These are phyloP conservation scores for Bufo bufo DNA, from an alignment of 2,113 vertebrate genomes.

Conservation along the genomic window DNA sequence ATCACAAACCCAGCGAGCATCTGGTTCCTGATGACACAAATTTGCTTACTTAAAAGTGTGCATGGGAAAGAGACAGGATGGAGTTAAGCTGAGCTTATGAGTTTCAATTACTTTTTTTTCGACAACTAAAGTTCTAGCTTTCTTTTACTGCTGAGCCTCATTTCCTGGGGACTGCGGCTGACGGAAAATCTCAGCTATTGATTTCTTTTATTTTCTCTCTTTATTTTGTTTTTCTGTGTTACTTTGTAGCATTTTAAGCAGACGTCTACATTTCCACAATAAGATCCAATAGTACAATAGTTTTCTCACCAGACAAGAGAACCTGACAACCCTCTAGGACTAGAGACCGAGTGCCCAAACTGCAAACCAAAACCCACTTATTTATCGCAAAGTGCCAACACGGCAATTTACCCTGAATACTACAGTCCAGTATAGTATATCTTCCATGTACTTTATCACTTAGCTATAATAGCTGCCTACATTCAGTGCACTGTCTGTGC, in stretches of 20 bases:
- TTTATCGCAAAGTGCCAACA: too few relatives aligned
- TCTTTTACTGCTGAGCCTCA: not conserved
- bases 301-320: too few relatives aligned
- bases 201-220: not conserved
- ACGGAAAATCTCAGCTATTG: not conserved
- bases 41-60: slow-evolving; percentile 51
- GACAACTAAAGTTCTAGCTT: slow-evolving; percentile 8
- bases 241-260: not conserved
- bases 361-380: too few relatives aligned
- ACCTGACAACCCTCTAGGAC: too few relatives aligned
- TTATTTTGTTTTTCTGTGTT: not conserved
- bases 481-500: too few relatives aligned
- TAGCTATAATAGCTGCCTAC: too few relatives aligned
- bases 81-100: slow-evolving; percentile 25
- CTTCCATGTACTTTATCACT: too few relatives aligned
- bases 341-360: too few relatives aligned
- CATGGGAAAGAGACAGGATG: slow-evolving; percentile 6
- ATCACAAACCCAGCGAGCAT: slow-evolving; percentile 55
- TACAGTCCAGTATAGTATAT: too few relatives aligned
- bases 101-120: slow-evolving; percentile 25
- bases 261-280: not conserved
- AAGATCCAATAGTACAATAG: not conserved
- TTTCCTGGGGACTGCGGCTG: not conserved
- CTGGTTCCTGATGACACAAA: slow-evolving; percentile 43
- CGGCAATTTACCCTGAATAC: too few relatives aligned